These are phyloP conservation scores for Thalpophila matura DNA, from an alignment of 2,888 invertebrate species.

Conservation along the genomic window DNA sequence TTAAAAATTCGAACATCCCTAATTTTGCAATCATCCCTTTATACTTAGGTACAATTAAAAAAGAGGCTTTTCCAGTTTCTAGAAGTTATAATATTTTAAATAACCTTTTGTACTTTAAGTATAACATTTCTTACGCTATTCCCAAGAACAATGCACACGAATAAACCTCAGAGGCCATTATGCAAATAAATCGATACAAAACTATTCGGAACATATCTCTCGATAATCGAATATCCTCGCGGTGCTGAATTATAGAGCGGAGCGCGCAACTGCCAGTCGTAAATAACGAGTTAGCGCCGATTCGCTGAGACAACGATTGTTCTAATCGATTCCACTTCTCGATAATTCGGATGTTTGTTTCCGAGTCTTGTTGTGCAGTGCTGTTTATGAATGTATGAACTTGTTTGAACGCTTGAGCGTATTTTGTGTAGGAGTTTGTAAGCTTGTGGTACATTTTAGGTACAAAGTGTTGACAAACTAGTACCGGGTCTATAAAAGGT, in stretches of 20 bases:
- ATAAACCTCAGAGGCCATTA: conserved; percentile 35
- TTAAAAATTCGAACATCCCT: too few relatives aligned
- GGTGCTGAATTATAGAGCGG: conserved; percentile 72
- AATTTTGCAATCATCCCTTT: too few relatives aligned
- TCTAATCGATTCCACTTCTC: conserved; percentile 65
- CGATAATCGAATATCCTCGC: conserved; percentile 57
- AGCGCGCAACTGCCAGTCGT: conserved; percentile 66
- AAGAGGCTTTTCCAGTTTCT: too few relatives aligned
- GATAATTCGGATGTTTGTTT: conserved; percentile 61
- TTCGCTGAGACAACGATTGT: conserved; percentile 65
- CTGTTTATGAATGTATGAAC: conserved; percentile 44
- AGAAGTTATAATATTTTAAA: not conserved
- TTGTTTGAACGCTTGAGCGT: conserved; percentile 13
- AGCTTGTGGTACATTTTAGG: not conserved
- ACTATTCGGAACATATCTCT: conserved; percentile 56
- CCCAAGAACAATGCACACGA: conserved; percentile 29
- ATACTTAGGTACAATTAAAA: too few relatives aligned
- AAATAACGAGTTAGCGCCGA: conserved; percentile 69
- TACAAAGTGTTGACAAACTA: too few relatives aligned
- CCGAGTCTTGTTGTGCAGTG: conserved; percentile 30
- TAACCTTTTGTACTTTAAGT: not conserved
- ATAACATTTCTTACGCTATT: not conserved
- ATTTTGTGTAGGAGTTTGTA: conserved; percentile 5
- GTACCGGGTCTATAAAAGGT: too few relatives aligned
- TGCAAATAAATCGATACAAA: conserved; percentile 59